These are phyloP conservation scores for Peromyscus eremicus DNA, from an alignment of 2,797 vertebrate species.

Conservation along the genomic window DNA sequence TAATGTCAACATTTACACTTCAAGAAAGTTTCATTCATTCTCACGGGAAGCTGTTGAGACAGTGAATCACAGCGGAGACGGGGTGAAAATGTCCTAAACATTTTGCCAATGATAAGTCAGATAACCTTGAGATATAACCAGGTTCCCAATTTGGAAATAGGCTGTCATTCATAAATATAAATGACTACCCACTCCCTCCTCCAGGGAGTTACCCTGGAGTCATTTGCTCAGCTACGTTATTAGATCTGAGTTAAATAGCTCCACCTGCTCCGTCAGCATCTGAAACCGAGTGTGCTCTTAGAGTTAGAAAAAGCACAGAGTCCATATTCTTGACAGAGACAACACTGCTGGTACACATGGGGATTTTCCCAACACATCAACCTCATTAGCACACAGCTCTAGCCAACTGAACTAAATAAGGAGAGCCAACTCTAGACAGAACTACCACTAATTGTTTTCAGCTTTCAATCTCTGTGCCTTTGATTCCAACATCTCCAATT, in stretches of 20 bases:
- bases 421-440: conserved; percentile 74
- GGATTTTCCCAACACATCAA: conserved; percentile 37
- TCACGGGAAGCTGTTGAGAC: neutral
- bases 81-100: conserved; percentile 11
- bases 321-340: neutral
- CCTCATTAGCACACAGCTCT: conserved; percentile 67
- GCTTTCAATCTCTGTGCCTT: conserved; percentile 73
- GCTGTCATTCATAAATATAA: conserved; percentile 38
- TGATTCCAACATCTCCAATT: conserved; percentile 77
- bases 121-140: conserved; percentile 39
- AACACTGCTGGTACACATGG: conserved; percentile 2
- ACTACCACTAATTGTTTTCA: conserved; percentile 77
- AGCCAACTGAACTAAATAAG: conserved; percentile 73
- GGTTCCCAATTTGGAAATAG: conserved; percentile 50
- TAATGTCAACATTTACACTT: neutral
- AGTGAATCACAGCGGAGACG: neutral
- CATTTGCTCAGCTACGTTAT: neutral
- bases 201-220: neutral
- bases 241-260: conserved; percentile 19
- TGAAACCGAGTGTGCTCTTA: conserved; percentile 17
- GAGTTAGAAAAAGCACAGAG: neutral
- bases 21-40: neutral
- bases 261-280: neutral
- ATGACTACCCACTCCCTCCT: neutral
- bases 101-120: conserved; percentile 45